A percentile compares a stretch with the other conserved stretches of the same genome.
Conservation (phyloP, 2,888 invertebrate species). For the Lamproptera curius region DNA sequence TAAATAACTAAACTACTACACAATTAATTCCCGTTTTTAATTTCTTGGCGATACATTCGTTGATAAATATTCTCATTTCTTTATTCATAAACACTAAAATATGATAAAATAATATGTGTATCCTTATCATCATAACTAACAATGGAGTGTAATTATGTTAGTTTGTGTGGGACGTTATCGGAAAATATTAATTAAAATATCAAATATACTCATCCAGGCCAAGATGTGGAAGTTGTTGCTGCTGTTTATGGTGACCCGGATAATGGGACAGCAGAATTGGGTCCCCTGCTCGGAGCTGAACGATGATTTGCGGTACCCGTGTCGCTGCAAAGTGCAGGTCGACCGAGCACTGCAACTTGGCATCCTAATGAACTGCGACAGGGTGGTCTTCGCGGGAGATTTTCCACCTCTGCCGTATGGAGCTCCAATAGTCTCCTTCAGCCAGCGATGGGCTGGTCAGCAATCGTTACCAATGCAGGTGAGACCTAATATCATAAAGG, state of each 20-base stretch:
- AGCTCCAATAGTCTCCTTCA: constrained; percentile 88
- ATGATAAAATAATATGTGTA: too few relatives aligned
- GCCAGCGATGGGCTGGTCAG: constrained; percentile 88
- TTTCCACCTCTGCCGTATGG: constrained; percentile 86
- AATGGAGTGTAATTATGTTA: too few relatives aligned
- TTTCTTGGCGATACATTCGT: too few relatives aligned
- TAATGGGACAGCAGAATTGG: constrained; percentile 71
- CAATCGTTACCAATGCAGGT: constrained; percentile 89
- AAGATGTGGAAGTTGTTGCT: constrained; percentile 56
- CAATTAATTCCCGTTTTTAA: too few relatives aligned
- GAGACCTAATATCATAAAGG: constrained; percentile 24
- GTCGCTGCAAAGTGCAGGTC: constrained; percentile 76
- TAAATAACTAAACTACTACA: too few relatives aligned
- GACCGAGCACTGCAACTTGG: constrained; percentile 66
- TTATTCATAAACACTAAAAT: too few relatives aligned
- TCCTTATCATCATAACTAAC: too few relatives aligned
- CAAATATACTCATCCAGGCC: too few relatives aligned
- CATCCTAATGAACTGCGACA: constrained; percentile 89
- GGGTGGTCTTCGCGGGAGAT: constrained; percentile 88
- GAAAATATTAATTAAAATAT: too few relatives aligned
- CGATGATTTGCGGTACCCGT: constrained; percentile 86
- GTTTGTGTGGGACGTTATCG: too few relatives aligned
- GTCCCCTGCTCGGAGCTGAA: constrained; percentile 88
- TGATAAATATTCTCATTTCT: too few relatives aligned
- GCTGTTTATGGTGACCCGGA: constrained; percentile 45